A percentile compares a stretch with the other conserved stretches of the same genome.
phyloP scores from a whole-genome alignment of 2,113 vertebrate genomes.

The Lethenteron camtschaticum region DNA sequence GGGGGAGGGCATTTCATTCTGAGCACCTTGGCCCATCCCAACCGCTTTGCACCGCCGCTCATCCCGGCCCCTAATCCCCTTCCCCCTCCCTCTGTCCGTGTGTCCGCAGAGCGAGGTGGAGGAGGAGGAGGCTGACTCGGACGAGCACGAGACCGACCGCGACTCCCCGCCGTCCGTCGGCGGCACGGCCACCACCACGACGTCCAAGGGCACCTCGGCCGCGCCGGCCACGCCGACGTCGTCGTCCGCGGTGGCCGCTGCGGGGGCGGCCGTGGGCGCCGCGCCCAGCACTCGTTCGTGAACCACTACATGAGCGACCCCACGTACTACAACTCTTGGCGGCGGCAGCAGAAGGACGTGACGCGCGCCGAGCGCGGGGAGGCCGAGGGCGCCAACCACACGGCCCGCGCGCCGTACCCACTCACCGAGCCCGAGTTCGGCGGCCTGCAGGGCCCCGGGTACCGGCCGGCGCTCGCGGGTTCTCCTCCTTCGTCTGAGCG shows the following conservation, averaged over 20 bases:
- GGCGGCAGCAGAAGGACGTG: slow-evolving; percentile 54
- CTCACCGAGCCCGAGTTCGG: slow-evolving; percentile 61
- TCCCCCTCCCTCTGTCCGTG: no score
- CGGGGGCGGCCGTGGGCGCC: slow-evolving; percentile 70
- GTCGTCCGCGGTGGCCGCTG: slow-evolving; percentile 24
- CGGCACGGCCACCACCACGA: no score
- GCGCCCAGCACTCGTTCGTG: slow-evolving; percentile 84
- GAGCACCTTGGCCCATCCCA: no score
- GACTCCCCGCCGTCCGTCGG: no score
- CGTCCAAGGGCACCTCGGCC: no score
- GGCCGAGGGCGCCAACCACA: slow-evolving; percentile 52
- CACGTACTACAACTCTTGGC: slow-evolving; percentile 86
- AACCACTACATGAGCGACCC: slow-evolving; percentile 98
- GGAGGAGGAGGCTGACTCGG: no score
- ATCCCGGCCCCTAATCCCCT: no score
- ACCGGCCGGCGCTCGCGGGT: slow-evolving; percentile 70
- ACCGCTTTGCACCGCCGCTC: no score
- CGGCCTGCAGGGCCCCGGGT: slow-evolving; percentile 43
- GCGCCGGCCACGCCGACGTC: no score
- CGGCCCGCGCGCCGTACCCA: slow-evolving; percentile 71
- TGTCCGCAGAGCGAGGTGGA: no score
- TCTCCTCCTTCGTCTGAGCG: slow-evolving; percentile 82
- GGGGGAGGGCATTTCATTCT: no score
- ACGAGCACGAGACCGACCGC: no score
- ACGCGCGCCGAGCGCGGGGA: slow-evolving; percentile 35